Evolutionary conservation across 2,113 vertebrate species (phyloP), one percentile per base, ranked within the genome.

Genomic region (Sinocyclocheilus anshuiensis): DNA sequence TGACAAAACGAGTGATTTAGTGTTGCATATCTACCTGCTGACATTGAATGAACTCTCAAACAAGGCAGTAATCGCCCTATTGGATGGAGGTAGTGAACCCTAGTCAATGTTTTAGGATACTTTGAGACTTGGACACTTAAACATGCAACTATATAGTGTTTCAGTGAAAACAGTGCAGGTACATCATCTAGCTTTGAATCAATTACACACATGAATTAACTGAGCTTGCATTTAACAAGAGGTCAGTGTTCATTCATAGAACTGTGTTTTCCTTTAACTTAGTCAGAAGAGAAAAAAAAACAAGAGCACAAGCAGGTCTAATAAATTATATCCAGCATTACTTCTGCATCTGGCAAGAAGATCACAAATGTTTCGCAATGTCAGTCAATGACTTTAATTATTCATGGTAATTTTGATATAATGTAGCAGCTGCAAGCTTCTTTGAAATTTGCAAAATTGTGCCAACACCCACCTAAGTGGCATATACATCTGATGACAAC

Each of bases 191-290:
- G 89, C 83, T 92, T 93, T 92, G 87, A 94, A 93, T 91, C 90
- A 91, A 92, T 94, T 94, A 92, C 90, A 93, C 89, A 91, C 90
- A 91, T 92, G 90, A 88, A 92, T 93, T 91, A 92, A 87, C 89
- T 92, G 88, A 94, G 86, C 88, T 92, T 91, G 88, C 71, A 72
- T 86, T 87, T 92, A 92, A 94, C 91, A 90, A 92, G 89, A 67
- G 92, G 91, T 94, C 93, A 91, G 87, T 76, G 75, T 88, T 88
- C 71, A 81, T 88, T 88, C 63, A 79, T 80, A 72, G 89, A 87
- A 71, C 82, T 87, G 36, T 76, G 45, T 87, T 77, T 87, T 86
- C 85, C 86, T 82, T 69, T 89, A 74, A 83, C 89, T 90, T 91
- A 45, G 55, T 63, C 26, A 26, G 26, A 59, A 50, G 42, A 83